Conservation (phyloP, 2,113 vertebrate genomes). For the Tetrax tetrax region DNA sequence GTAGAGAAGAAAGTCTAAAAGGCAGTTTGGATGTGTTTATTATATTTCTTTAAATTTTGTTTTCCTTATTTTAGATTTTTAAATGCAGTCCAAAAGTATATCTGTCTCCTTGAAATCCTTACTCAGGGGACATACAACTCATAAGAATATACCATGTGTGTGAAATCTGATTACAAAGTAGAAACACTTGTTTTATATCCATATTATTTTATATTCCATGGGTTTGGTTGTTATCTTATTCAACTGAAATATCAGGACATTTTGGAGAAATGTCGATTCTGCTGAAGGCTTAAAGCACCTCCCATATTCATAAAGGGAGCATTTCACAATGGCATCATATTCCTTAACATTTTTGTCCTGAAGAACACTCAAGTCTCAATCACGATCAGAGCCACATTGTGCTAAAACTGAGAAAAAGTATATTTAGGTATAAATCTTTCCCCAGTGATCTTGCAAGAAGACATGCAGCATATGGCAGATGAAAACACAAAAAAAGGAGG, state of each 20-base stretch:
- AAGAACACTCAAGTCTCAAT: neutral
- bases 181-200: neutral
- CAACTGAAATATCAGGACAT: neutral
- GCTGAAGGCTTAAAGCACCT: neutral
- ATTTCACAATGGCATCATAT: neutral
- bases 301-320: neutral
- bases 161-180: neutral
- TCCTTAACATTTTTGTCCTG: conserved; percentile 8
- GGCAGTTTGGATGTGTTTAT: neutral
- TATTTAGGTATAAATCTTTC: conserved; percentile 45
- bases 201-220: neutral
- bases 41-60: neutral
- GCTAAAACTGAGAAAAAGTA: conserved; percentile 32
- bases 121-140: neutral
- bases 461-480: conserved; percentile 19
- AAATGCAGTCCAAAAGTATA: neutral
- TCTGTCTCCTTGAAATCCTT: neutral
- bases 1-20: neutral
- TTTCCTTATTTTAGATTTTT: neutral
- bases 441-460: conserved; percentile 1
- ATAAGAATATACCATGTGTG: neutral
- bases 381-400: neutral
- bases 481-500: neutral
- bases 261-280: neutral
- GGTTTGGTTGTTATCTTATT: neutral